Evolutionary conservation across 1,140 invertebrate genomes (phyloP), one percentile per base, ranked within the genome.

Genomic region (Pararge aegeria): DNA sequence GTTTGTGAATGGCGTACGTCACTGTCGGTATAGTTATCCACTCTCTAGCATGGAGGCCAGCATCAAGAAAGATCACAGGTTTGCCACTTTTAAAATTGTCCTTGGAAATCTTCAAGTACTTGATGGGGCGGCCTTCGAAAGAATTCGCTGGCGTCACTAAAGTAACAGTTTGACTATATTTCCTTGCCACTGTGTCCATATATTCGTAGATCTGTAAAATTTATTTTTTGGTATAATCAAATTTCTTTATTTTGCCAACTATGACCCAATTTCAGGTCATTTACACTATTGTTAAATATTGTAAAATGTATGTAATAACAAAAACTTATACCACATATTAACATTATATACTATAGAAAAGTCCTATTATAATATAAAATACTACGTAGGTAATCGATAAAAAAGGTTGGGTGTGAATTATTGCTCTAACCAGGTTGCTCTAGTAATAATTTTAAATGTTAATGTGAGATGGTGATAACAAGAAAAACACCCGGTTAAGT

Each of bases 11-110:
- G 5, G 92, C 86, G 61, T 89, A 93, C 0, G 91, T 68, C 2
- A 86, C 87, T 0, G 86, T 78, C 0, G 92, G 87, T 0, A 89
- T 85, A 6, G 91, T 73, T n/a, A 93, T 91, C 92, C 93, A 94
- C 80, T 94, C 93, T 24, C 93, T 76, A 1, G 92, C 91, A 73
- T 94, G 92, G 4, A 89, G 83, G 10, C 72, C 78, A 12, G 53
- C 68, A 55, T 81, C 74, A 10, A 81, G 53, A 18, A 75, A 63
- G 6, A 81, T 65, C 0, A 79, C 51, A 5, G 76, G 73, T 46
- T 81, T 81, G 9, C 52, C 62, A 0, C 49, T 68, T 19, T 71
- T 19, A 64, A 95, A 95, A 6, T 93, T 80, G 68, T 37, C 76
- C 68, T 53, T 90, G 3, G 91, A 91, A 48, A 93, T 91, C 44